Evolutionary conservation across 2,113 vertebrate genomes (phyloP), one percentile per base, ranked within the genome.

Genomic region (Callipepla californica): DNA sequence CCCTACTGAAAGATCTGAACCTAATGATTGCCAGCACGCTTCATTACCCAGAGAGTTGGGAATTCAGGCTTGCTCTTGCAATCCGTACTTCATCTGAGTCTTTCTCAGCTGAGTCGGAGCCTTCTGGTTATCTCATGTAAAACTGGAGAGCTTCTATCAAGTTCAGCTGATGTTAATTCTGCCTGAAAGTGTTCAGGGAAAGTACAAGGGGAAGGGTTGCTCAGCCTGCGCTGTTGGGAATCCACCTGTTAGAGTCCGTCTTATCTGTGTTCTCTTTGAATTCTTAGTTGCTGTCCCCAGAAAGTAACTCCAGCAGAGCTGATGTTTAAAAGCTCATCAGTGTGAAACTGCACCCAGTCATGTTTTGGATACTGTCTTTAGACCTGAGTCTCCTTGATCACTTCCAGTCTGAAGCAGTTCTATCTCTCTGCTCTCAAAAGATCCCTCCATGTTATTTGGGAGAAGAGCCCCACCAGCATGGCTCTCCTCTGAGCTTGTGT

Each of bases 271-370:
- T 83, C 57, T 17, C 13, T 70, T 72, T 36, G 26, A 69, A 40
- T 44, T 79, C 58, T 55, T 7, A 7, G 26, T 7, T 7, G 51
- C 11, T 51, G 9, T 6, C 40, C 44, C 50, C 14, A 12, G 18
- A n/a, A 91, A 81, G 59, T 51, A 66, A 8, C 79, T 44, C 7
- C 61, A 55, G 47, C 51, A 63, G 22, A 77, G 34, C 67, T 0
- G 3, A 6, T 9, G 2, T 58, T 50, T 6, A 16, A 47, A 47
- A 90, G n/a, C 26, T 0, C 0, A 45, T 19, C 2, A 1, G 20
- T n/a, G 45, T 36, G 50, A 53, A 91, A 55, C 59, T 61, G 40
- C 2, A 21, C 16, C 11, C 42, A 1, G 59, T 2, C 11, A 2
- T 38, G 77, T 45, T 14, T 4, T 72, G 72, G 16, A 38, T 59